Conservation (phyloP, 2,888 invertebrate genomes). For the Ecliptopera silaceata region DNA sequence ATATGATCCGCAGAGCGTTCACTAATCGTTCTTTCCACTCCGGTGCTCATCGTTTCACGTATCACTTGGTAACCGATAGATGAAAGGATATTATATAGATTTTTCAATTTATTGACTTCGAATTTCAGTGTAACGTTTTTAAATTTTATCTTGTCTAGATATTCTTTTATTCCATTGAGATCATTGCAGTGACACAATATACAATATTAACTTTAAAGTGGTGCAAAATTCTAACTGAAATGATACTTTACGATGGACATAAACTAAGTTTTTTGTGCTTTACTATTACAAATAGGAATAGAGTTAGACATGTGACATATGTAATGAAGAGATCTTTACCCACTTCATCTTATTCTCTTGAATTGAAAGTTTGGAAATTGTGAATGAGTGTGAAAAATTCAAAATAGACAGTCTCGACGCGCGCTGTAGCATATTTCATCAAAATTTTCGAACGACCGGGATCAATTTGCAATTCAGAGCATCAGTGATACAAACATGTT, state of each 20-base stretch:
- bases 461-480: constrained; percentile 35
- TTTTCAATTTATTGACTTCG: constrained; percentile 46
- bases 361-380: neutral
- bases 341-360: no score
- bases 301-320: no score
- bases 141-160: neutral
- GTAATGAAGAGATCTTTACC: no score
- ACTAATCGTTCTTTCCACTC: constrained; percentile 71
- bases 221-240: no score
- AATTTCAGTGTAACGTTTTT: neutral
- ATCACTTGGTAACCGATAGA: constrained; percentile 60
- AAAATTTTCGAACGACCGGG: constrained; percentile 32
- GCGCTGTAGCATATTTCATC: constrained; percentile 24
- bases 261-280: no score
- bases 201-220: no score
- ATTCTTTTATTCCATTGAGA: neutral
- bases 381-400: neutral
- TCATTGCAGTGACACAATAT: neutral
- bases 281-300: no score
- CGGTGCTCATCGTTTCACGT: constrained; percentile 65
- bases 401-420: neutral
- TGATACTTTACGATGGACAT: no score
- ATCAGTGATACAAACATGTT: constrained; percentile 37
- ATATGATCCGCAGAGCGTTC: constrained; percentile 65
- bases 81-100: constrained; percentile 35